A percentile compares a stretch with the other conserved stretches of the same genome.
Conservation (phyloP, 2,113 vertebrate genomes). For the Nothoprocta pentlandii region DNA sequence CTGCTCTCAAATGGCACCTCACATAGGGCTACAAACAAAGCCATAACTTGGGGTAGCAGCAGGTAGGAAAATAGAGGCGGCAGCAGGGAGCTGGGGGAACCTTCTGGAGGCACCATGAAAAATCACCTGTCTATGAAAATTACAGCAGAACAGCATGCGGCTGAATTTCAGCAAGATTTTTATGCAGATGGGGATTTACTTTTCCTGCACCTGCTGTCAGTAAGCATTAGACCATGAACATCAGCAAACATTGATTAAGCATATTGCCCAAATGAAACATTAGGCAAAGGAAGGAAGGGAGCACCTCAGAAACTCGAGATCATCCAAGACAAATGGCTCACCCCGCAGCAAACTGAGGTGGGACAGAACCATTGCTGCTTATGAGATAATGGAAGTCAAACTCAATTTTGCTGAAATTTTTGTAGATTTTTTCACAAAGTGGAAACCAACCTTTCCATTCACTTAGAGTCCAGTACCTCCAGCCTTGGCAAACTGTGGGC, state of each 20-base stretch:
- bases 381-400: conserved; percentile 15
- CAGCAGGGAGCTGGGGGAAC: conserved; percentile 8
- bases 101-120: conserved; percentile 67
- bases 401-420: background rate
- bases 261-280: conserved; percentile 73
- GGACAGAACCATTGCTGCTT: background rate
- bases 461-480: background rate
- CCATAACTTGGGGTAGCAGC: conserved; percentile 32
- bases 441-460: background rate
- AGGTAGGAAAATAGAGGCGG: conserved; percentile 51
- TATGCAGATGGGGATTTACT: conserved; percentile 71
- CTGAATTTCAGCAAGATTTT: conserved; percentile 74
- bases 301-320: conserved; percentile 1
- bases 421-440: background rate
- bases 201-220: conserved; percentile 75
- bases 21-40: background rate
- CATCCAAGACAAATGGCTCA: conserved; percentile 53
- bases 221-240: conserved; percentile 77
- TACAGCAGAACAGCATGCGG: conserved; percentile 73
- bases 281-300: conserved; percentile 47
- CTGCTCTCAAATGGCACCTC: background rate
- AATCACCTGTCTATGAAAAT: conserved; percentile 79
- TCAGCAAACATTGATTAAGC: conserved; percentile 80
- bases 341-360: conserved; percentile 41
- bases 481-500: background rate